Evolutionary conservation across 2,113 vertebrate species (phyloP).

Genomic region (Gobius niger): DNA sequence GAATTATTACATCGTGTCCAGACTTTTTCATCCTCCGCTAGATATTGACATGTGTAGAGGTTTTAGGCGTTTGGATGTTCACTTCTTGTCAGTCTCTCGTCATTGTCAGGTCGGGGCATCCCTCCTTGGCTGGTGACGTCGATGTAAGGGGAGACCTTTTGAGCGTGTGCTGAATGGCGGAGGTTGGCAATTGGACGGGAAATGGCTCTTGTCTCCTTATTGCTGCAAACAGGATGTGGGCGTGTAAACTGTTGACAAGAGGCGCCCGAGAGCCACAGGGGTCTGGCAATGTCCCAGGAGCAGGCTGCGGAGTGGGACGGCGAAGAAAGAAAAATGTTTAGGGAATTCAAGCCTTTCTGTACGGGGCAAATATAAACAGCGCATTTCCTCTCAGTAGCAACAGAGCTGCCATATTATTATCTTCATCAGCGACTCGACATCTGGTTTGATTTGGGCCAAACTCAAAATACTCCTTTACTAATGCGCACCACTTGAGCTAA

Average conservation of each 20-base stretch:
- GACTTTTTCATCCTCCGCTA: too few species aligned
- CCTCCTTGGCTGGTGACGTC: slow-evolving; percentile 23
- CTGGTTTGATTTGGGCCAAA: slow-evolving; percentile 10
- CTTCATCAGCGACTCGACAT: neutral
- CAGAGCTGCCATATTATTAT: slow-evolving; percentile 1
- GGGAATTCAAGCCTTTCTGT: slow-evolving; percentile 6
- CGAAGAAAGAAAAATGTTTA: slow-evolving; percentile 9
- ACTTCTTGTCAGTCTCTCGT: neutral
- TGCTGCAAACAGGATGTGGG: slow-evolving; percentile 82
- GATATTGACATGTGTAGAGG: too few species aligned
- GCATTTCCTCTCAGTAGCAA: slow-evolving; percentile 11
- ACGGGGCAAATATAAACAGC: slow-evolving; percentile 14
- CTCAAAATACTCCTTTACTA: neutral
- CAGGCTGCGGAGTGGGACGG: slow-evolving; percentile 4
- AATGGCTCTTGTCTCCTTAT: slow-evolving; percentile 78
- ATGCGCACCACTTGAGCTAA: slow-evolving; percentile 27
- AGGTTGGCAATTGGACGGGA: slow-evolving; percentile 70
- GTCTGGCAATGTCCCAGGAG: slow-evolving; percentile 64
- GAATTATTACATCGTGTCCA: too few species aligned
- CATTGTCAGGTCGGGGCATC: slow-evolving; percentile 19
- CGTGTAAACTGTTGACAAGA: slow-evolving; percentile 81
- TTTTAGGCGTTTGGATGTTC: neutral
- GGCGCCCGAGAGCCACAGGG: slow-evolving; percentile 66
- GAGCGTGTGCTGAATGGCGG: slow-evolving; percentile 45
- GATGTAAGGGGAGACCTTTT: slow-evolving; percentile 30